Conservation (phyloP, 2,113 vertebrate genomes). For the Thunnus maccoyii region DNA sequence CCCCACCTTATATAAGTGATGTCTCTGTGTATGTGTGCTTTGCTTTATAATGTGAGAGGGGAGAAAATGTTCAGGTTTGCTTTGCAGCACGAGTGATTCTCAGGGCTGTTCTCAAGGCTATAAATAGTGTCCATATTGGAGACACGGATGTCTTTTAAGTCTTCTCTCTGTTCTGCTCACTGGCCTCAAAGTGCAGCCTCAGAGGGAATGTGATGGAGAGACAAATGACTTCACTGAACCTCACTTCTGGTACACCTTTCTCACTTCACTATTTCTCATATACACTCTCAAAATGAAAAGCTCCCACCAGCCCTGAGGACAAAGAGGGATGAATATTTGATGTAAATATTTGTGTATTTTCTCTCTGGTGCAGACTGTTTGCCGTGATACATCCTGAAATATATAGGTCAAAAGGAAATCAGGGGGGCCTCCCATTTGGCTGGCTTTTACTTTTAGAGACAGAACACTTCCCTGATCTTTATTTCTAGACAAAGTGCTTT, state of each 20-base stretch:
- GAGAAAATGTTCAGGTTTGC: constrained; percentile 51
- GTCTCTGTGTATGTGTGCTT: constrained; percentile 38
- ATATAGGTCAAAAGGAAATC: constrained; percentile 74
- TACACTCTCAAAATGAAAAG: constrained; percentile 42
- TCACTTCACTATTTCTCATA: constrained; percentile 33
- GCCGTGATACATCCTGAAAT: constrained; percentile 56
- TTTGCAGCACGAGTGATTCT: constrained; percentile 41
- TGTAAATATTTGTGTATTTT: constrained; percentile 60
- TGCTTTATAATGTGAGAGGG: constrained; percentile 35
- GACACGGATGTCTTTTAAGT: constrained; percentile 47
- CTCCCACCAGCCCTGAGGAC: constrained; percentile 28
- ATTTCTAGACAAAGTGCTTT: constrained; percentile 66
- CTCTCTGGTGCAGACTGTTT: constrained; percentile 36
- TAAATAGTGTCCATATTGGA: constrained; percentile 75
- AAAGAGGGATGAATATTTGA: constrained; percentile 75
- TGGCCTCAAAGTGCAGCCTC: constrained; percentile 50
- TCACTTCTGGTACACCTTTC: constrained; percentile 36
- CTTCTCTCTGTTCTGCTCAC: constrained; percentile 38
- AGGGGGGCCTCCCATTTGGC: constrained; percentile 5
- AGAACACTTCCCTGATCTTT: constrained; percentile 40
- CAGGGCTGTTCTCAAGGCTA: constrained; percentile 67
- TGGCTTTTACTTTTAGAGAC: constrained; percentile 55
- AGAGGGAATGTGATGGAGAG: constrained; percentile 42
- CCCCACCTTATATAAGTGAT: constrained; percentile 65
- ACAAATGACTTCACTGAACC: constrained; percentile 30